Conservation (phyloP, 2,797 vertebrate species). For the Lophotriccus pileatus region DNA sequence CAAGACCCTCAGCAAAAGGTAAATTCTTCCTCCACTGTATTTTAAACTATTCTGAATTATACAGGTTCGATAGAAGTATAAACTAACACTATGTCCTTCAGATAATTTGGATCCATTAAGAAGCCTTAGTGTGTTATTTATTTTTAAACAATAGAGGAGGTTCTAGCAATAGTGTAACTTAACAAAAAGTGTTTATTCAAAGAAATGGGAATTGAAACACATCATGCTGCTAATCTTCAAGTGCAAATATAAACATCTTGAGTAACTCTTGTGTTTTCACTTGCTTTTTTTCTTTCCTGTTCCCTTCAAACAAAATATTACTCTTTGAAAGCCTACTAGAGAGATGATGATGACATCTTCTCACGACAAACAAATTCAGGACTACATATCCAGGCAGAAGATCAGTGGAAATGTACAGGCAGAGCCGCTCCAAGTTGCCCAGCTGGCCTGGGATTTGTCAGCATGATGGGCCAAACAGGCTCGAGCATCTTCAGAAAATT, state of each 20-base stretch:
- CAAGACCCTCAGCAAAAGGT: not conserved
- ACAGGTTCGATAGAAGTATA: not conserved
- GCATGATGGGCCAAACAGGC: not conserved
- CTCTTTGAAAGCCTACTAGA: conserved; percentile 32
- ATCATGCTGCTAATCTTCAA: not conserved
- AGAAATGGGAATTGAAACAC: not conserved
- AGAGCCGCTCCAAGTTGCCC: not conserved
- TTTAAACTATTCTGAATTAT: not conserved
- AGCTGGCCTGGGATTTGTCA: not conserved
- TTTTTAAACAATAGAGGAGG: not conserved
- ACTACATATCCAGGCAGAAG: not conserved
- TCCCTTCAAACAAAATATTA: conserved; percentile 7
- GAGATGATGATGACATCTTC: not conserved
- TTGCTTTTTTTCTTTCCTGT: not conserved
- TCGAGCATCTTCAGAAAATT: not conserved
- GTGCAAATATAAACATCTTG: not conserved
- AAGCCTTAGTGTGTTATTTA: not conserved
- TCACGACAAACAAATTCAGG: not conserved
- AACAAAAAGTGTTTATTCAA: not conserved
- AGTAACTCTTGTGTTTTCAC: not conserved
- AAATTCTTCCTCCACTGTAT: not conserved
- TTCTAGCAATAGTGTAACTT: not conserved
- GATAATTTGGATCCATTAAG: not conserved
- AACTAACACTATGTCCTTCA: not conserved
- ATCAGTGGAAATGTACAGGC: not conserved